phyloP scores from a whole-genome alignment of 2,888 invertebrate species.

The Leptogaster cylindrica region DNA sequence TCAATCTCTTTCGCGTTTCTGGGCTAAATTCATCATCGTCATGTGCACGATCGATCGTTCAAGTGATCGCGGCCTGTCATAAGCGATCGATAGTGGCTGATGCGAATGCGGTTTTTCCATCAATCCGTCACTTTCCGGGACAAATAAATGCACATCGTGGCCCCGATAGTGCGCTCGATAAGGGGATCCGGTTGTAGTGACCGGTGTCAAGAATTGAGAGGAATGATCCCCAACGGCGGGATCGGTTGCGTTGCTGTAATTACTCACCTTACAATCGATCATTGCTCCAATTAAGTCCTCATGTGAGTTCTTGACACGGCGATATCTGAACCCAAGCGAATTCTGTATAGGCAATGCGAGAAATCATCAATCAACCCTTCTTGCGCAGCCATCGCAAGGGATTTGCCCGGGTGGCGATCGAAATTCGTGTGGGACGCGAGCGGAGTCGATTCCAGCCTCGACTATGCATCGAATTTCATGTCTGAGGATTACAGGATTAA shows the following conservation, averaged over 20 bases:
- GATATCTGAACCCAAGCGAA: too few species aligned
- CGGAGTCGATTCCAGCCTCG: background rate
- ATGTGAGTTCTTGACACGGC: slow-evolving; percentile 12
- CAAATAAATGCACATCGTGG: slow-evolving; percentile 23
- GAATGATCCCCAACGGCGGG: background rate
- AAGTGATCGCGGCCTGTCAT: slow-evolving; percentile 37
- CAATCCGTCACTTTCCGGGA: slow-evolving; percentile 57
- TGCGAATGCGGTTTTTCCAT: slow-evolving; percentile 53
- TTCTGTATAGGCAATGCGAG: background rate
- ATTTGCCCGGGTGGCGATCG: background rate
- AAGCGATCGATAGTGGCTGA: slow-evolving; percentile 38
- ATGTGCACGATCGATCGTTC: slow-evolving; percentile 30
- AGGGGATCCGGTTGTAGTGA: slow-evolving; percentile 30
- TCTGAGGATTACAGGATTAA: background rate
- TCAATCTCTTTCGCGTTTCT: slow-evolving; percentile 17
- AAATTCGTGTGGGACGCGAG: slow-evolving; percentile 21
- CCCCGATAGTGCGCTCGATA: slow-evolving; percentile 18
- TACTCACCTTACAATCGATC: slow-evolving; percentile 37
- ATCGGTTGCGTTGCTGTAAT: slow-evolving; percentile 32
- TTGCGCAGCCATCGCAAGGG: background rate
- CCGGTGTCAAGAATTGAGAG: background rate
- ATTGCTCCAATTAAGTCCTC: slow-evolving; percentile 32
- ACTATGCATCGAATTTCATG: background rate
- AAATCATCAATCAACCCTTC: slow-evolving; percentile 27
- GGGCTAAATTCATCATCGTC: slow-evolving; percentile 28